A percentile compares a stretch with the other conserved stretches of the same genome.
Conservation (phyloP, 2,888 invertebrate genomes). For the Automeris io region DNA sequence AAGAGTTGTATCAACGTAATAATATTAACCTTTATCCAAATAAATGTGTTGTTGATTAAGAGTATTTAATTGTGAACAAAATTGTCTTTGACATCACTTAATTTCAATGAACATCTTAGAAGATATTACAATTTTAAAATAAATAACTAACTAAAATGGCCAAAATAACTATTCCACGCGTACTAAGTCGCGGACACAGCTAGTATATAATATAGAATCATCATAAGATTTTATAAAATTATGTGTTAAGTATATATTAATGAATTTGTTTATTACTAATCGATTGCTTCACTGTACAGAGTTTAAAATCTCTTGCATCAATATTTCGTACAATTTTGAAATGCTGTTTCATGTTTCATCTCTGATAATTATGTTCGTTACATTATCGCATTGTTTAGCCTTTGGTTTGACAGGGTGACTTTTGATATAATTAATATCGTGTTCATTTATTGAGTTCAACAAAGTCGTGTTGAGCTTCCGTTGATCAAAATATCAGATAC, state of each 20-base stretch:
- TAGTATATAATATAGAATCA: conserved; percentile 12
- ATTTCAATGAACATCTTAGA: no score
- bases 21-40: no score
- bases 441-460: neutral
- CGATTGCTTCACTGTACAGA: conserved; percentile 16
- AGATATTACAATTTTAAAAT: no score
- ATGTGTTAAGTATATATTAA: conserved; percentile 19
- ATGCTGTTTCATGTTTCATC: conserved; percentile 11
- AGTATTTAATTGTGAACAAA: no score
- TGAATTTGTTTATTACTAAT: no score
- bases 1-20: no score
- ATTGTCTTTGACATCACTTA: no score
- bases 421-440: conserved; percentile 8
- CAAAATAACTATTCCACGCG: no score
- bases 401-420: conserved; percentile 5
- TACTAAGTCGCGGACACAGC: no score
- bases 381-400: conserved; percentile 8
- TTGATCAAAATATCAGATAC: neutral
- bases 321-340: conserved; percentile 15
- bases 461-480: neutral
- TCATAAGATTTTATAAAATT: conserved; percentile 13
- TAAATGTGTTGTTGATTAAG: no score
- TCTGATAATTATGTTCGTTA: conserved; percentile 19
- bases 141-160: no score
- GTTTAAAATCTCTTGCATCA: conserved; percentile 12